Conservation (phyloP, 2,888 invertebrate genomes). For the Hydriomena furcata region DNA sequence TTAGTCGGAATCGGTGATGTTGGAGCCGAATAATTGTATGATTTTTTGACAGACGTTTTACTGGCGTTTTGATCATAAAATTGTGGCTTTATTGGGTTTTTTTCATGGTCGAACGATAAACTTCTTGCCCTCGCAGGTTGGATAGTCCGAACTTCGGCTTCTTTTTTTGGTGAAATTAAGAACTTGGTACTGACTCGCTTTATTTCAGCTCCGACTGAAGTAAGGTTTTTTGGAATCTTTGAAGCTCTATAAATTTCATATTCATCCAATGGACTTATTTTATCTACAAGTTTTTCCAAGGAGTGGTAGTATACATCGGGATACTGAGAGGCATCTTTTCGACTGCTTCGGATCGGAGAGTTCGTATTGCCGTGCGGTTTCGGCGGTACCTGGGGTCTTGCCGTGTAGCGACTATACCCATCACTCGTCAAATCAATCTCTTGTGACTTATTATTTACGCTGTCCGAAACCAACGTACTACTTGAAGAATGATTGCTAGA, state of each 20-base stretch:
- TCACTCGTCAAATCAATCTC: conserved; percentile 35
- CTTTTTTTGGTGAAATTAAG: conserved; percentile 76
- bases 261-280: conserved; percentile 60
- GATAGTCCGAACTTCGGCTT: conserved; percentile 73
- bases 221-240: conserved; percentile 56
- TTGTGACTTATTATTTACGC: conserved; percentile 45
- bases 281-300: conserved; percentile 63
- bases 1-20: conserved; percentile 67
- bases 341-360: conserved; percentile 32
- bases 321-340: conserved; percentile 43
- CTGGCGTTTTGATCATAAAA: conserved; percentile 21
- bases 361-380: conserved; percentile 55
- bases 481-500: conserved; percentile 67
- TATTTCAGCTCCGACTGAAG: conserved; percentile 76
- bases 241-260: conserved; percentile 64
- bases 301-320: conserved; percentile 76
- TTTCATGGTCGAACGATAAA: conserved; percentile 62
- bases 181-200: conserved; percentile 75
- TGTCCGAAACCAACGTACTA: conserved; percentile 71
- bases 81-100: conserved; percentile 31
- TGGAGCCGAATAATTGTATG: conserved; percentile 76
- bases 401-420: conserved; percentile 45
- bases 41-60: conserved; percentile 44
- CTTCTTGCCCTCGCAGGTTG: conserved; percentile 73
- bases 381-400: conserved; percentile 60